Evolutionary conservation across 2,797 vertebrate species (phyloP), one percentile per base, ranked within the genome.

Genomic region (Pelochelys cantorii): DNA sequence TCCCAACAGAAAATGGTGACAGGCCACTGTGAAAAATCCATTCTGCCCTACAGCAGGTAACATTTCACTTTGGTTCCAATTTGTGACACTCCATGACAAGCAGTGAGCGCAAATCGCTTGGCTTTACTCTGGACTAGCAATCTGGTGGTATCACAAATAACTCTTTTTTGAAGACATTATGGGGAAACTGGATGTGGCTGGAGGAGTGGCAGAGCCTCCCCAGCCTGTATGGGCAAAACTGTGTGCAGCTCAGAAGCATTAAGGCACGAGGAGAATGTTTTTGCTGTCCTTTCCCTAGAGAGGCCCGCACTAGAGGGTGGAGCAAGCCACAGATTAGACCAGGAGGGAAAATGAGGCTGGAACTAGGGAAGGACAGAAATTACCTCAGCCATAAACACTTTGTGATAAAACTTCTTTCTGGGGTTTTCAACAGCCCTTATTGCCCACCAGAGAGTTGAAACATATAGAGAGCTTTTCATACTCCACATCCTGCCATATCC

Each of bases 311-410:
- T 54, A 7, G 48, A 5, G 71, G 22, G n/a, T 4, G n/a, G 54
- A 1, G 25, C 11, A 83, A 34, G 17, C 42, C 13, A 9, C 68
- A 71, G n/a, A 18, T 34, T 68, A n/a, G 68, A 83, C 52, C 4
- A 2, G n/a, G n/a, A 56, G 23, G 71, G 52, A 89, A 86, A 59
- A 85, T 56, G 60, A 71, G 75, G 59, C n/a, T 75, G 81, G 31
- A 31, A 71, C 53, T 22, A 4, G 48, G 82, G 79, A 87, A 94
- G 94, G 92, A 85, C 88, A 93, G 93, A 34, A 81, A 65, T 91
- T 87, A 94, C 48, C 94, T 95, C 89, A 90, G 92, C 37, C 23
- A 89, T 87, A 79, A 96, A 88, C 84, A 54, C 83, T 88, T 42
- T 48, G 0, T 1, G 77, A 52, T 74, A 57, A 91, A 94, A 81